These are phyloP conservation scores for Uropsilus gracilis DNA, from an alignment of 2,113 vertebrate genomes.

Conservation along the genomic window DNA sequence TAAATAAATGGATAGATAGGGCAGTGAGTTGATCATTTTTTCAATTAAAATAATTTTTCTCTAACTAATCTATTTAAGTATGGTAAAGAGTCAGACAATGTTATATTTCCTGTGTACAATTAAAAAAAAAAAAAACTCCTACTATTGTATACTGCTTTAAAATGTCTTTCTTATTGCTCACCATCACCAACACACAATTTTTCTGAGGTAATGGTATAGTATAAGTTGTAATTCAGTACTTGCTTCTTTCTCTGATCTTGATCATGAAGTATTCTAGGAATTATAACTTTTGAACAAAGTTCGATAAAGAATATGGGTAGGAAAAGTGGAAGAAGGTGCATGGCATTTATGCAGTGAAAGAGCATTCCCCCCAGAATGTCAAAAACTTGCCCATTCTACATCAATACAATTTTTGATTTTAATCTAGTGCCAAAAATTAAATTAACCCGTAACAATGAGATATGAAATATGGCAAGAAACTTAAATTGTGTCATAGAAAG, in stretches of 20 bases:
- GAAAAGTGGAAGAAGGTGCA: neutral
- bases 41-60: neutral
- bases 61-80: neutral
- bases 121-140: neutral
- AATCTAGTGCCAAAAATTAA: neutral
- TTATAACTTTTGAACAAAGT: neutral
- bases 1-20: no score
- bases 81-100: neutral
- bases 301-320: neutral
- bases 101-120: neutral
- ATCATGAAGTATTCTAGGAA: neutral
- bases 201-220: neutral
- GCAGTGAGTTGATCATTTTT: no score
- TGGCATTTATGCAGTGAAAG: neutral
- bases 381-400: constrained; percentile 1
- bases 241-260: neutral
- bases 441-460: neutral
- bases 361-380: neutral
- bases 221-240: neutral
- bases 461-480: neutral
- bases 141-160: no score
- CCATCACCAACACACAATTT: neutral
- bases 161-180: neutral
- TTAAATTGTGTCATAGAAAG: neutral
- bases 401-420: neutral